A percentile compares a stretch with the other conserved stretches of the same genome.
Conservation (phyloP, 1,140 invertebrate species). For the Lysiphlebus fabarum region DNA sequence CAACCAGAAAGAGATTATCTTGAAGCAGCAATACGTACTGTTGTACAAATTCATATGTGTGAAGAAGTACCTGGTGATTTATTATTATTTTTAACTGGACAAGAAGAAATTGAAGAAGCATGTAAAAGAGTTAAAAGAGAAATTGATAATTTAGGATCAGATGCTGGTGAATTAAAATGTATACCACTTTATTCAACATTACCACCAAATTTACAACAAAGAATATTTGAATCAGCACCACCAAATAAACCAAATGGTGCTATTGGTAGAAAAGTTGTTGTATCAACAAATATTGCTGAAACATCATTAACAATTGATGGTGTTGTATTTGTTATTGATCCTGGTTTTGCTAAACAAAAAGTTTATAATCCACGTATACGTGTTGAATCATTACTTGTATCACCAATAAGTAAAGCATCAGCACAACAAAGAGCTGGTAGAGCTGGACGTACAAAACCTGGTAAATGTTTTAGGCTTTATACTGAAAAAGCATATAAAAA, state of each 20-base stretch:
- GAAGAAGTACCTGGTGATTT: slow-evolving; percentile 94
- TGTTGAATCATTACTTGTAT: slow-evolving; percentile 96
- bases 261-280: slow-evolving; percentile 93
- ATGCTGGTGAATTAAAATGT: slow-evolving; percentile 96
- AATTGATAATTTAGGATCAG: slow-evolving; percentile 93
- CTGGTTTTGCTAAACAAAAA: slow-evolving; percentile 99
- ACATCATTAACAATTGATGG: slow-evolving; percentile 99
- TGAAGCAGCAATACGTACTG: slow-evolving; percentile 97
- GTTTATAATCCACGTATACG: slow-evolving; percentile 96
- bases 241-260: slow-evolving; percentile 90
- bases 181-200: slow-evolving; percentile 98
- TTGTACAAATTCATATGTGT: slow-evolving; percentile 99
- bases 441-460: slow-evolving; percentile 93
- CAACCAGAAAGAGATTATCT: slow-evolving; percentile 98
- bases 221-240: slow-evolving; percentile 95
- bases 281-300: slow-evolving; percentile 99
- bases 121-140: slow-evolving; percentile 97
- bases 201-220: slow-evolving; percentile 94
- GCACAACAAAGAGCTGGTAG: slow-evolving; percentile 97
- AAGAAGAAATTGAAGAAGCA: slow-evolving; percentile 98
- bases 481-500: slow-evolving; percentile 98
- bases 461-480: slow-evolving; percentile 98
- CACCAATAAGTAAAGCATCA: slow-evolving; percentile 99
- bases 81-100: slow-evolving; percentile 91
- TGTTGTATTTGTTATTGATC: slow-evolving; percentile 99